Evolutionary conservation across 2,888 invertebrate genomes (phyloP), one percentile per base, ranked within the genome.

Genomic region (Chrysomela aeneicollis): DNA sequence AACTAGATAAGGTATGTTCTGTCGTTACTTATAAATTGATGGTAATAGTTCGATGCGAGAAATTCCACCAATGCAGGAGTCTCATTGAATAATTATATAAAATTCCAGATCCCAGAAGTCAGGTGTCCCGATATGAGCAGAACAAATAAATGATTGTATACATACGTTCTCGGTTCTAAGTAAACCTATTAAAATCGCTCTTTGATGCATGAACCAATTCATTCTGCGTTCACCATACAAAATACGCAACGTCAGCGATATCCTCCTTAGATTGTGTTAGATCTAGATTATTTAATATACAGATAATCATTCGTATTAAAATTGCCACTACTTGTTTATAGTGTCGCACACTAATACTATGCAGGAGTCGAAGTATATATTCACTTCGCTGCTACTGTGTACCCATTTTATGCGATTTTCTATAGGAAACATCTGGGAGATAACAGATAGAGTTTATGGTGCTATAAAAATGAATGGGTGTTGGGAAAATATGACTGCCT

Each of bases 181-280:
- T 26, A 26, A 6, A 3, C 71, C 68, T 64, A 73, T 74, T 74
- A 74, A 71, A 74, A 68, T 64, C 64, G 73, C 64, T 70, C 72
- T 67, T 53, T 63, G 66, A 66, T 70, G 70, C 74, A 73, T 74
- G 72, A 74, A 74, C 71, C 61, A 61, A 69, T 64, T 63, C 61
- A 69, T 70, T 66, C 60, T 64, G 67, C 65, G 67, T 66, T 69
- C 64, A 63, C 50, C 55, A 65, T 67, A 64, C 63, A 66, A 71
- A 70, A 70, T 67, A 59, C 70, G 65, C 64, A 69, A 68, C 70
- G 68, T 63, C 59, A 60, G 51, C 42, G 63, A 64, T 59, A 59
- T 59, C 47, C 59, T 59, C 30, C 53, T 19, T 30, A 58, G 64
- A 67, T 64, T 60, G 62, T 59, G 62, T 58, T 60, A 66, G 55